Evolutionary conservation across 2,113 vertebrate species (phyloP).

Genomic region (Theristicus caerulescens): DNA sequence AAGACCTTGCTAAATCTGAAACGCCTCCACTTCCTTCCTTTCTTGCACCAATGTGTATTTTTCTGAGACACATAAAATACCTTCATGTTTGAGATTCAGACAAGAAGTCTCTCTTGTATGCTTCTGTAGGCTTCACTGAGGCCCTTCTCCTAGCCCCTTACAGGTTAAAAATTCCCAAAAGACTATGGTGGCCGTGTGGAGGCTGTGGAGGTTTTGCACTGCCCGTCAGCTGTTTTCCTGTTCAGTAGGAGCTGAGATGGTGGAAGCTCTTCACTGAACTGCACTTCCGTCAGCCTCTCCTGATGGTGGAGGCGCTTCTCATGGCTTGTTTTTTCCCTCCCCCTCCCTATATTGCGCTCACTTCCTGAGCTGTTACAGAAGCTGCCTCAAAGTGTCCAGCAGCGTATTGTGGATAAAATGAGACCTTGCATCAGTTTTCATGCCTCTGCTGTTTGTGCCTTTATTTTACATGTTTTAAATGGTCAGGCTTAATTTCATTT

Average conservation of each 20-base stretch:
- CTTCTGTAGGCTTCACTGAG: not conserved
- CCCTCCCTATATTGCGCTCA: accelerated
- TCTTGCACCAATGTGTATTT: not conserved
- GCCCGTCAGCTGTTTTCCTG: not conserved
- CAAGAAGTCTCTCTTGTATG: not conserved
- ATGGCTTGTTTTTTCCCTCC: not conserved
- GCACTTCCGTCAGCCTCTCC: not conserved
- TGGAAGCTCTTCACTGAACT: not conserved
- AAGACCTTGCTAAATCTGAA: not conserved
- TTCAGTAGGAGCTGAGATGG: not conserved
- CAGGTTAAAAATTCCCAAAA: not conserved
- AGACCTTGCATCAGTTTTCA: not conserved
- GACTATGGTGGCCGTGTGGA: not conserved
- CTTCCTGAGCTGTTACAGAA: not conserved
- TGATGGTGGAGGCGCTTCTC: not conserved
- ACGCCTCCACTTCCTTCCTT: not conserved
- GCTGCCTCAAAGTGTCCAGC: not conserved
- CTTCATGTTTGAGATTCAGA: not conserved
- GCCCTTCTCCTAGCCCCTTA: not conserved
- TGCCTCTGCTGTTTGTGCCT: not conserved
- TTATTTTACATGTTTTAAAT: not conserved
- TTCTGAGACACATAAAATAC: not conserved
- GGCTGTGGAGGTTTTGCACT: not conserved
- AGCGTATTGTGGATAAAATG: not conserved
- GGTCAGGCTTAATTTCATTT: not conserved